Percentiles rank a stretch among this genome's conserved stretches.
These are phyloP conservation scores for Zygogramma bicolorata DNA, from an alignment of 2,888 invertebrate genomes.

Conservation along the genomic window DNA sequence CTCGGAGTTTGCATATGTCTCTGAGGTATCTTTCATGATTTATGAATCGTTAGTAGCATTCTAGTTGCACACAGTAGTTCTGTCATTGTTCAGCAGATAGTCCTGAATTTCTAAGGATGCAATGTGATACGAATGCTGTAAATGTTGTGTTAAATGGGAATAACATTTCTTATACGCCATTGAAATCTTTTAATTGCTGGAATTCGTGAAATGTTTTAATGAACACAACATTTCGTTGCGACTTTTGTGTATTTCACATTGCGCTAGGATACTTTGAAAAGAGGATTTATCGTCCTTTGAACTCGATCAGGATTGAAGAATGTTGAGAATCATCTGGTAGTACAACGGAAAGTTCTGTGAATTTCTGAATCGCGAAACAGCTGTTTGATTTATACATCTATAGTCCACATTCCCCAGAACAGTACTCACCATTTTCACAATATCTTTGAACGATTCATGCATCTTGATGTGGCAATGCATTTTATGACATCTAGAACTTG, in stretches of 20 bases:
- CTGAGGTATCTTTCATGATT: neutral
- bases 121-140: neutral
- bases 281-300: neutral
- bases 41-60: neutral
- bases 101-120: neutral
- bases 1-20: neutral
- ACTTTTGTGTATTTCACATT: neutral
- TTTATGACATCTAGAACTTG: too few species aligned
- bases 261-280: neutral
- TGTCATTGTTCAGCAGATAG: neutral
- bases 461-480: too few species aligned
- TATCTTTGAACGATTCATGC: too few species aligned
- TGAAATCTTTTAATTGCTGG: neutral
- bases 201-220: neutral
- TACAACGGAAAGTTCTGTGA: neutral
- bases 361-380: neutral
- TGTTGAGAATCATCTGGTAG: neutral
- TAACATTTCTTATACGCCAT: slow-evolving; percentile 7
- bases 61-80: neutral
- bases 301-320: neutral
- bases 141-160: neutral
- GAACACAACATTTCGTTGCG: neutral
- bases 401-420: too few species aligned
- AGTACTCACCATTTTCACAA: too few species aligned
- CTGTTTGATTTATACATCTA: neutral